phyloP scores from a whole-genome alignment of 2,888 invertebrate genomes.

The Phragmatobia fuliginosa region DNA sequence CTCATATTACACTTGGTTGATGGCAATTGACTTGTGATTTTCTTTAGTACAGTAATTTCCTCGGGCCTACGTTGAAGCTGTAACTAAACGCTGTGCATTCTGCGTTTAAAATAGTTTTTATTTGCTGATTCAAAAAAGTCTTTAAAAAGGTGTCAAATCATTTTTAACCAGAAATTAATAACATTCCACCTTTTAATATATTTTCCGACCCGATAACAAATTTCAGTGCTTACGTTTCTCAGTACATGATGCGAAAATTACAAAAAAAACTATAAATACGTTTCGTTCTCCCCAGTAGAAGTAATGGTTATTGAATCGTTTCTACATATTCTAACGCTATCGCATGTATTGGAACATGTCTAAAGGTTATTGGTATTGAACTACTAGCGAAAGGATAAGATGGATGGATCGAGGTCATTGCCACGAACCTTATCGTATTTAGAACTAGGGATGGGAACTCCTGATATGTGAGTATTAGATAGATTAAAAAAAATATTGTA shows the following conservation, averaged over 20 bases:
- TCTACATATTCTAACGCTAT: conserved; percentile 13
- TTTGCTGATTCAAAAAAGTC: too few relatives aligned
- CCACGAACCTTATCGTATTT: conserved; percentile 53
- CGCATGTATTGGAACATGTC: conserved; percentile 40
- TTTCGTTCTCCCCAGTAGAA: neutral
- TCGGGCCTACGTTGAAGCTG: too few relatives aligned
- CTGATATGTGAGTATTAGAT: too few relatives aligned
- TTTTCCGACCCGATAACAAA: too few relatives aligned
- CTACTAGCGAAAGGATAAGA: conserved; percentile 65
- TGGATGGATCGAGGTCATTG: conserved; percentile 64
- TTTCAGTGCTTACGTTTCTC: neutral
- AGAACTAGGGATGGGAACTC: conserved; percentile 36
- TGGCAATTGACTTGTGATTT: too few relatives aligned
- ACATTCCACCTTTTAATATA: neutral
- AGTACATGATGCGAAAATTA: neutral
- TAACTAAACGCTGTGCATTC: too few relatives aligned
- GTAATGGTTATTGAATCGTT: neutral
- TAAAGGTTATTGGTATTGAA: conserved; percentile 55
- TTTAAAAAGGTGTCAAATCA: too few relatives aligned
- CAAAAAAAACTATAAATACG: neutral
- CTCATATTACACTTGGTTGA: too few relatives aligned
- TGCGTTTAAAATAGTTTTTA: too few relatives aligned
- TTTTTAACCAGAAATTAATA: neutral
- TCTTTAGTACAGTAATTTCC: too few relatives aligned
- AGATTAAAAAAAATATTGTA: too few relatives aligned